Evolutionary conservation across 2,797 vertebrate genomes (phyloP).

Genomic region (Chelon auratus): DNA sequence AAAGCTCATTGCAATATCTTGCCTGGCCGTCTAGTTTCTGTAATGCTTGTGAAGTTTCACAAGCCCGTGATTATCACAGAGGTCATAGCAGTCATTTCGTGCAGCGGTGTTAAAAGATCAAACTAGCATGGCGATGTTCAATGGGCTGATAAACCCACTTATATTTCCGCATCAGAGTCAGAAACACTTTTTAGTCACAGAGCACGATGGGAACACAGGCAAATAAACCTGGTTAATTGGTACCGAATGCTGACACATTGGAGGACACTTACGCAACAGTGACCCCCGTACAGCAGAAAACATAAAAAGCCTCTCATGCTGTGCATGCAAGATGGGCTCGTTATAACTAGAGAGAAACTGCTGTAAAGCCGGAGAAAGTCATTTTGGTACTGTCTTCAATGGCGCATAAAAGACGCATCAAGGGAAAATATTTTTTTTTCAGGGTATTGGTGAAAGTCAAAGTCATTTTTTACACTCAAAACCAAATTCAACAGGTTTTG

Average conservation of each 20-base stretch:
- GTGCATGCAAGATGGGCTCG: neutral
- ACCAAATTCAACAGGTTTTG: neutral
- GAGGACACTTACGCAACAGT: conserved; percentile 3
- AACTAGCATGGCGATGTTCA: conserved; percentile 7
- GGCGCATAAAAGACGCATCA: neutral
- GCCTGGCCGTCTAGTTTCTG: conserved; percentile 2
- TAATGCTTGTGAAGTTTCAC: conserved; percentile 19
- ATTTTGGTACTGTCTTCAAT: neutral
- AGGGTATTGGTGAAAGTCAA: neutral
- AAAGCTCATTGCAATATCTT: conserved; percentile 8
- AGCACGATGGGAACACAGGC: conserved; percentile 8
- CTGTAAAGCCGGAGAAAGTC: neutral
- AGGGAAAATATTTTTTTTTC: neutral
- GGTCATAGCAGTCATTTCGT: conserved; percentile 12
- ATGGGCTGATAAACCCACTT: conserved; percentile 17
- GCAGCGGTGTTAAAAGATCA: neutral
- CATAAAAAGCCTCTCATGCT: conserved; percentile 3
- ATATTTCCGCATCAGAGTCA: conserved; percentile 19
- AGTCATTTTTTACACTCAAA: no score
- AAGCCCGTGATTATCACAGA: conserved; percentile 31
- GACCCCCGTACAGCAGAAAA: conserved; percentile 7
- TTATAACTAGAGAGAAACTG: conserved; percentile 4
- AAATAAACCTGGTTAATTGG: conserved; percentile 39
- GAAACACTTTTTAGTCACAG: conserved; percentile 3
- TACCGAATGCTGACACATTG: conserved; percentile 18